These are phyloP conservation scores for Hermatobates lingyangjiaoensis DNA, from an alignment of 1,140 invertebrate genomes.

Conservation along the genomic window DNA sequence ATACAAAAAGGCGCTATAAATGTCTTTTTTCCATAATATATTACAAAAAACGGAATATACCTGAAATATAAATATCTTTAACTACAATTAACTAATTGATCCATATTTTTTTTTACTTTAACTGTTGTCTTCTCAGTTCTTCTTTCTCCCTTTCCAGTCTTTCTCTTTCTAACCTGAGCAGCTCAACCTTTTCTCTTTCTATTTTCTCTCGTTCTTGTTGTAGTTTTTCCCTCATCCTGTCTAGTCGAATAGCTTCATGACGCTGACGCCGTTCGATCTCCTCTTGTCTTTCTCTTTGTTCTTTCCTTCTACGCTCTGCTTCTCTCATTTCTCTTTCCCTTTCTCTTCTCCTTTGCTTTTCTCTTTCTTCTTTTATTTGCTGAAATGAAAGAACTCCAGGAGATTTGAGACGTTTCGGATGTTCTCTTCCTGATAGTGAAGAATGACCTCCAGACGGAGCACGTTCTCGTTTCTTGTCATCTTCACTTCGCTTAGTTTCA, in stretches of 20 bases:
- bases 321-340: conserved; percentile 53
- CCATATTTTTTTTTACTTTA: too few relatives aligned
- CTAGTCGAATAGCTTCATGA: conserved; percentile 57
- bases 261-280: conserved; percentile 60
- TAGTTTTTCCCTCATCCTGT: conserved; percentile 52
- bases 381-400: conserved; percentile 19
- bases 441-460: too few relatives aligned
- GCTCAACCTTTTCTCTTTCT: conserved; percentile 59
- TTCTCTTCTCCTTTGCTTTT: conserved; percentile 54
- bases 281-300: conserved; percentile 46
- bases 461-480: too few relatives aligned
- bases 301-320: conserved; percentile 45
- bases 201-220: conserved; percentile 53
- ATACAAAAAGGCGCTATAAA: too few relatives aligned
- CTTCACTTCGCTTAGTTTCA: too few relatives aligned
- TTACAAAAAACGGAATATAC: too few relatives aligned
- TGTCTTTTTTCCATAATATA: too few relatives aligned
- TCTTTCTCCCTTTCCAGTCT: conserved; percentile 63
- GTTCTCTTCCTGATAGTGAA: too few relatives aligned
- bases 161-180: conserved; percentile 58
- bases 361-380: conserved; percentile 42
- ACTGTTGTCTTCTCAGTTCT: conserved; percentile 42
- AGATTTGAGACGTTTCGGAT: too few relatives aligned
- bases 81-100: too few relatives aligned
- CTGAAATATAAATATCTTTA: too few relatives aligned